phyloP scores from a whole-genome alignment of 1,140 invertebrate genomes.

The Zaprionus taronus region DNA sequence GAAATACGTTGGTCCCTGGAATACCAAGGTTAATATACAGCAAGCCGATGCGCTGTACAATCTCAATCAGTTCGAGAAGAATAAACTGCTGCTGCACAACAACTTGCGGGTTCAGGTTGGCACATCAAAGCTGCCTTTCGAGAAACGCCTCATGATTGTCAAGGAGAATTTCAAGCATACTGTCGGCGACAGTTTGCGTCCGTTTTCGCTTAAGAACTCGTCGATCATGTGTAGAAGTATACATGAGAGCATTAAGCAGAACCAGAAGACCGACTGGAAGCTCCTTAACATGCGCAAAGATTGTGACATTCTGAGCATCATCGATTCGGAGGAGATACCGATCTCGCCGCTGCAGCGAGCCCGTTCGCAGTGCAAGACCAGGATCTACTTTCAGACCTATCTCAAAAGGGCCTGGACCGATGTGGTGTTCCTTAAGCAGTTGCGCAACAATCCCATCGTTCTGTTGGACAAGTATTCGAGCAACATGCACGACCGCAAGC shows the following conservation, averaged over 20 bases:
- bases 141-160: slow-evolving; percentile 52
- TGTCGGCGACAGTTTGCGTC: slow-evolving; percentile 49
- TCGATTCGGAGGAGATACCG: slow-evolving; percentile 40
- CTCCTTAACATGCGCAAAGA: slow-evolving; percentile 38
- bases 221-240: slow-evolving; percentile 32
- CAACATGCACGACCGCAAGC: slow-evolving; percentile 22
- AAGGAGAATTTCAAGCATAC: slow-evolving; percentile 69
- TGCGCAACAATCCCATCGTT: slow-evolving; percentile 53
- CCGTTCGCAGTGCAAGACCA: slow-evolving; percentile 58
- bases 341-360: slow-evolving; percentile 65
- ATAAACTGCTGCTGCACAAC: slow-evolving; percentile 56
- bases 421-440: slow-evolving; percentile 61
- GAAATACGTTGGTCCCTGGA: neutral
- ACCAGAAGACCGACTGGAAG: slow-evolving; percentile 54
- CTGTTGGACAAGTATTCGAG: slow-evolving; percentile 22
- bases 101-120: slow-evolving; percentile 47
- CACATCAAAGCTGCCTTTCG: slow-evolving; percentile 49
- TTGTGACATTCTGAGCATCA: slow-evolving; percentile 70
- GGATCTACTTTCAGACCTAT: slow-evolving; percentile 73
- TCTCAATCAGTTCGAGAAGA: slow-evolving; percentile 71
- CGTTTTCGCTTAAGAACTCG: slow-evolving; percentile 58
- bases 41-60: slow-evolving; percentile 67
- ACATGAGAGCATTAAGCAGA: slow-evolving; percentile 33
- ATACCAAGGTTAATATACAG: slow-evolving; percentile 38
- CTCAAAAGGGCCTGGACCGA: slow-evolving; percentile 67